Evolutionary conservation across 2,113 vertebrate genomes (phyloP).

Genomic region (Lepisosteus oculatus): DNA sequence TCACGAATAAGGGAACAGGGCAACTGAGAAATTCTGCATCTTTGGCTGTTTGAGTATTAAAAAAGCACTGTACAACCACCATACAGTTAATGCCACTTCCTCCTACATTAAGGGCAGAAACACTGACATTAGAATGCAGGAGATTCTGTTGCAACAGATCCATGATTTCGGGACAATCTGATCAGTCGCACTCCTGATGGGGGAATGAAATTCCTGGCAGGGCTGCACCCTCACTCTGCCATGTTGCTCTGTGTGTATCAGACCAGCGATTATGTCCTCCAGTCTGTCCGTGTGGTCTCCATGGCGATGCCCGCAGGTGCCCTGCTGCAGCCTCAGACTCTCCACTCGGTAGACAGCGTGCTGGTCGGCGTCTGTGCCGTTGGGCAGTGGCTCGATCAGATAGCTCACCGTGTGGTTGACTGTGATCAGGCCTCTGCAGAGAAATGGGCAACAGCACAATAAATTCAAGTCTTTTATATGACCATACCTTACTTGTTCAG

Average conservation of each 20-base stretch:
- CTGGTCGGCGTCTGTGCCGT: conserved; percentile 42
- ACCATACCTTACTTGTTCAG: no score
- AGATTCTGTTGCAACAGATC: no score
- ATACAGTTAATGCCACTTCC: no score
- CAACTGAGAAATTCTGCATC: no score
- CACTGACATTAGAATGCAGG: no score
- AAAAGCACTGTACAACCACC: no score
- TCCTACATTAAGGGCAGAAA: no score
- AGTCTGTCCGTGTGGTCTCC: conserved; percentile 32
- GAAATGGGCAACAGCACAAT: conserved; percentile 29
- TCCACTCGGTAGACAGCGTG: conserved; percentile 83
- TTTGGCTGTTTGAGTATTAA: no score
- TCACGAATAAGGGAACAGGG: no score
- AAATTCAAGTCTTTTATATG: no score
- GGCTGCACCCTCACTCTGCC: conserved; percentile 60
- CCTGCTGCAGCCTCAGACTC: conserved; percentile 59
- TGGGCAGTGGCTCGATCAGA: conserved; percentile 77
- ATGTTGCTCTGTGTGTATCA: conserved; percentile 45
- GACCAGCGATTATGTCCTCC: conserved; percentile 60
- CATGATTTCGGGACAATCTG: no score
- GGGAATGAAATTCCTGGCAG: neutral
- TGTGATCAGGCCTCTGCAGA: conserved; percentile 81
- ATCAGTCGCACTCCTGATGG: no score
- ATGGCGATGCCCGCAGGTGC: conserved; percentile 69
- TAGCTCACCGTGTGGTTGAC: conserved; percentile 82